Evolutionary conservation across 2,888 invertebrate genomes (phyloP).

Genomic region (Diaprepes abbreviatus): DNA sequence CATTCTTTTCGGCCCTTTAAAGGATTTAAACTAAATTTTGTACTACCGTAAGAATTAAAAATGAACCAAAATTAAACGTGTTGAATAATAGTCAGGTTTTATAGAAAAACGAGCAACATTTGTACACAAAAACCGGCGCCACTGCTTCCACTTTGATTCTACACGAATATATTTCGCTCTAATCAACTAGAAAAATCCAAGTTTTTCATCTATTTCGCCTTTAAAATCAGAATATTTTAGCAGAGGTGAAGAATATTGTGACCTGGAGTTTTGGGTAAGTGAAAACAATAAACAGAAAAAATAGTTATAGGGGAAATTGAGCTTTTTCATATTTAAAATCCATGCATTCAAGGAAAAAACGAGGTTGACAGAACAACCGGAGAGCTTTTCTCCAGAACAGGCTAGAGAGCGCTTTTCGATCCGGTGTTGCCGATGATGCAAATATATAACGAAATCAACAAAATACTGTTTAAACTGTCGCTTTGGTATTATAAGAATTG

Average conservation of each 20-base stretch:
- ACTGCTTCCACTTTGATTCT: constrained; percentile 5
- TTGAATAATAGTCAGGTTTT: too few relatives aligned
- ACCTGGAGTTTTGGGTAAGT: constrained; percentile 13
- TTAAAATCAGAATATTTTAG: background rate
- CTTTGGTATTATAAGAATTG: too few relatives aligned
- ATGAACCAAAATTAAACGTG: too few relatives aligned
- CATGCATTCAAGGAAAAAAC: constrained; percentile 13
- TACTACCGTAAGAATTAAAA: too few relatives aligned
- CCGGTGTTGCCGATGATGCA: constrained; percentile 13
- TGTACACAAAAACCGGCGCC: constrained; percentile 29
- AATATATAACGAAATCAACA: constrained; percentile 2
- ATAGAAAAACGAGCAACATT: background rate
- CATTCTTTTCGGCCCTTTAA: too few relatives aligned
- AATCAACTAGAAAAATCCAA: constrained; percentile 20
- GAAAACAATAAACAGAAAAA: background rate
- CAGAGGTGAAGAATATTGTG: constrained; percentile 13
- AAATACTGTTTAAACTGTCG: background rate
- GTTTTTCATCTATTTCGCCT: background rate
- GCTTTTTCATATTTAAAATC: constrained; percentile 11
- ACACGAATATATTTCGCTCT: constrained; percentile 21
- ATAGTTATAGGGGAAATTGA: background rate
- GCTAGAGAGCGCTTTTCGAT: constrained; percentile 6
- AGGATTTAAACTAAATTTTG: too few relatives aligned
- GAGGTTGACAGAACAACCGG: constrained; percentile 32
- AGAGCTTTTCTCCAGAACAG: constrained; percentile 20